phyloP scores from a whole-genome alignment of 1,140 invertebrate genomes.

The Pseudobourletiella spinata region DNA sequence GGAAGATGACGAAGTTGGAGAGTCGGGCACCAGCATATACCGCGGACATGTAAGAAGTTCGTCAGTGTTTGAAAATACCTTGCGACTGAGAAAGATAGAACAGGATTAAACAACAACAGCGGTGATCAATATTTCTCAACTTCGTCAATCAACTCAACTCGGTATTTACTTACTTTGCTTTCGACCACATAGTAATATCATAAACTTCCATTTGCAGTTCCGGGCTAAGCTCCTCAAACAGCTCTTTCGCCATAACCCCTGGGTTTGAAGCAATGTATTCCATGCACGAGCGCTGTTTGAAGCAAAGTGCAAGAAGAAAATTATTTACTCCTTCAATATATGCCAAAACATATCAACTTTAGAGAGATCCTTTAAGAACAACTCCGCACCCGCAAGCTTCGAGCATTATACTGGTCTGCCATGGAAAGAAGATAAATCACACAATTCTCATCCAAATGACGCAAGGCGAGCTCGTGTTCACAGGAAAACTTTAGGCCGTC shows the following conservation, averaged over 20 bases:
- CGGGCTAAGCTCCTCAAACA: conserved; percentile 54
- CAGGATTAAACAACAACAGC: too few species aligned
- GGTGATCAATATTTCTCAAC: background rate
- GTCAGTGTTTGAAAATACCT: conserved; percentile 27
- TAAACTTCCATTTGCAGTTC: conserved; percentile 52
- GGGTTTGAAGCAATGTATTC: conserved; percentile 43
- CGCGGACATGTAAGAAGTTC: conserved; percentile 25
- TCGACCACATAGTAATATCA: conserved; percentile 43
- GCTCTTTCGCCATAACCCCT: conserved; percentile 50
- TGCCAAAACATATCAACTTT: conserved; percentile 1
- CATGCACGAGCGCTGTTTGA: conserved; percentile 25
- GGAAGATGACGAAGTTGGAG: conserved; percentile 23
- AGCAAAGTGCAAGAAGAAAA: background rate
- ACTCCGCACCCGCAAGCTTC: conserved; percentile 47
- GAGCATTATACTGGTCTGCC: conserved; percentile 56
- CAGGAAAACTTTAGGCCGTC: conserved; percentile 51
- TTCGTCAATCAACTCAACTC: background rate
- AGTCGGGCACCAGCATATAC: conserved; percentile 31
- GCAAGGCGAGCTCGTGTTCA: conserved; percentile 49
- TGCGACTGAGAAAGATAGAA: conserved; percentile 21
- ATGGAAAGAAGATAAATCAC: conserved; percentile 55
- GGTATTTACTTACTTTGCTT: conserved; percentile 36
- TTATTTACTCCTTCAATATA: background rate
- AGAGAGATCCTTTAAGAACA: background rate
- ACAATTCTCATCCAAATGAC: conserved; percentile 53